Evolutionary conservation across 2,888 invertebrate genomes (phyloP), one percentile per base, ranked within the genome.

Genomic region (Drosophila ustulata): DNA sequence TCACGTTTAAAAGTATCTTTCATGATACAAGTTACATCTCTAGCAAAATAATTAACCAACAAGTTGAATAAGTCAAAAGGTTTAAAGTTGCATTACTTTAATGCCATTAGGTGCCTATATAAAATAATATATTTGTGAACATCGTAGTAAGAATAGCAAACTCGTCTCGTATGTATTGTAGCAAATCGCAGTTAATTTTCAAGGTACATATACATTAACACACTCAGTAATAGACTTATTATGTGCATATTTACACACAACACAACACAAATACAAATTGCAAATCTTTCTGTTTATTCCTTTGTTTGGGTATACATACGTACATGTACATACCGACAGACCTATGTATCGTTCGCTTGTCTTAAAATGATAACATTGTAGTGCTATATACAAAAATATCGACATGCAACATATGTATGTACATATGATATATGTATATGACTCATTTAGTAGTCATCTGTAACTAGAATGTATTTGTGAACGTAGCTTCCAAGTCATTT

Each of bases 31-130:
- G 28, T 28, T 11, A 23, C 71, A 66, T 30, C 59, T 30, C 56
- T 66, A 53, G 1, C 13, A 65, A 51, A 52, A 45, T 59, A 56
- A 61, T 62, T 46, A 47, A 49, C 63, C 64, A 59, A 67, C 58
- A 71, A 69, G 58, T 64, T 65, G 46, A 67, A 67, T 45, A 56
- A 66, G 61, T 66, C 57, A 58, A 47, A 52, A 32, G 56, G 39
- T 50, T 28, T 45, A 52, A 45, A 69, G 52, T 37, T 46, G 53
- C 46, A 28, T 58, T 62, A n/a, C 32, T 57, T 53, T 28, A 61
- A 72, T 57, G 47, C 66, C 56, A 53, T 45, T 47, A 43, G 67
- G 67, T 72, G 61, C 50, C 66, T 61, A 61, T 52, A 66, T 46
- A 53, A 55, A 57, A 47, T 41, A 50, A 26, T 26, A 43, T 8